Evolutionary conservation across 2,888 invertebrate species (phyloP), one percentile per base, ranked within the genome.

Genomic region (Idaea aversata): DNA sequence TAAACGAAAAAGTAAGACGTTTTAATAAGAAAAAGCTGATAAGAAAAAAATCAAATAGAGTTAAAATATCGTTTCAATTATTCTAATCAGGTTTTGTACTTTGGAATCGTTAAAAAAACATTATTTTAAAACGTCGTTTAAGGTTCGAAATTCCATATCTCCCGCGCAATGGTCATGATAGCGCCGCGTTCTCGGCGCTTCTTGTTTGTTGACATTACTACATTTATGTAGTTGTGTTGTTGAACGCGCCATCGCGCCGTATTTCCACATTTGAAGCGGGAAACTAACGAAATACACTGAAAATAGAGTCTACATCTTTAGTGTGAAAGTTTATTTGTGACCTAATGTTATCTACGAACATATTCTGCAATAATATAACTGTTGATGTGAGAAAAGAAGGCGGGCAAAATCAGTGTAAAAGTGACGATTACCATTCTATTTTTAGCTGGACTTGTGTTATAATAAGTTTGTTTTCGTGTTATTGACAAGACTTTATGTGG

Each of bases 351-450:
- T 76, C 71, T 71, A 69, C 70, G 67, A 71, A 77, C 72, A 76
- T 69, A 70, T 77, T 75, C 76, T 75, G 60, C 65, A 75, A 67
- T 71, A 76, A 67, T 72, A 65, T 75, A 71, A 72, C 69, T 74
- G 84, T 84, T 82, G 78, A 72, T 78, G 83, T 84, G 82, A 75
- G 76, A 77, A 79, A 77, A 86, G 85, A 90, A 90, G 86, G 88
- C 90, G 90, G 88, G 87, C 82, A 83, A 87, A 90, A 87, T 87
- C 86, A 80, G 88, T 88, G 89, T 83, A 85, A 85, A 79, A 88
- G 87, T 90, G 88, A 86, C 81, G 83, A 87, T 85, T 81, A 80
- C 77, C 67, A 70, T 80, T 85, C 90, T 92, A 92, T 92, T 91
- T 90, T 83, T 92, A 92, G 92, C 81, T 78, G 71, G 80, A 83